Percentiles rank a stretch among this genome's conserved stretches.
phyloP scores from a whole-genome alignment of 2,888 invertebrate genomes.

The Orthosia gothica region DNA sequence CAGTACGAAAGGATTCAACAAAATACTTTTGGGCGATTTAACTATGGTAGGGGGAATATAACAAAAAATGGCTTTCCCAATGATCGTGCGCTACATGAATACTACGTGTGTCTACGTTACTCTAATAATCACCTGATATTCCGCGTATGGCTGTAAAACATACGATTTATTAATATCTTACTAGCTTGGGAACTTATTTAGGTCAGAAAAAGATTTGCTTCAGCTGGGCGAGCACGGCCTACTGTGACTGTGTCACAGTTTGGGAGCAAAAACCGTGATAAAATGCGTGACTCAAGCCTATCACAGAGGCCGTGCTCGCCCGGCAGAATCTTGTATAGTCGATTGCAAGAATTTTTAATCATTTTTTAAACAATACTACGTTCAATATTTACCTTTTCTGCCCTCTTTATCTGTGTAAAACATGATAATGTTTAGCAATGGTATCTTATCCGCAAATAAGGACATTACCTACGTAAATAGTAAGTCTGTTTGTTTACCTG shows the following conservation, averaged over 20 bases:
- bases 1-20: background rate
- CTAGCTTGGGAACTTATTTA: background rate
- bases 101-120: slow-evolving; percentile 35
- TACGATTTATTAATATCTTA: slow-evolving; percentile 52
- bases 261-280: too few relatives aligned
- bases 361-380: background rate
- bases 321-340: slow-evolving; percentile 1
- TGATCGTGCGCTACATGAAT: slow-evolving; percentile 50
- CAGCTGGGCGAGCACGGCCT: too few relatives aligned
- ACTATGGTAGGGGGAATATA: background rate
- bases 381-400: slow-evolving; percentile 16
- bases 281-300: too few relatives aligned
- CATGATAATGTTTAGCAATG: slow-evolving; percentile 12
- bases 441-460: slow-evolving; percentile 34
- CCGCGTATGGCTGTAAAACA: slow-evolving; percentile 87
- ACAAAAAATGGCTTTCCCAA: slow-evolving; percentile 8
- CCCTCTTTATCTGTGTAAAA: slow-evolving; percentile 21
- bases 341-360: background rate
- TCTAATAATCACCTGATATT: slow-evolving; percentile 89
- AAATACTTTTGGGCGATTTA: background rate
- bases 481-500: slow-evolving; percentile 92
- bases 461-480: slow-evolving; percentile 5
- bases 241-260: too few relatives aligned
- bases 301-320: too few relatives aligned
- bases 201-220: background rate